Percentiles rank a stretch among this genome's conserved stretches.
phyloP scores from a whole-genome alignment of 2,888 invertebrate species.

The Tachina grossa region DNA sequence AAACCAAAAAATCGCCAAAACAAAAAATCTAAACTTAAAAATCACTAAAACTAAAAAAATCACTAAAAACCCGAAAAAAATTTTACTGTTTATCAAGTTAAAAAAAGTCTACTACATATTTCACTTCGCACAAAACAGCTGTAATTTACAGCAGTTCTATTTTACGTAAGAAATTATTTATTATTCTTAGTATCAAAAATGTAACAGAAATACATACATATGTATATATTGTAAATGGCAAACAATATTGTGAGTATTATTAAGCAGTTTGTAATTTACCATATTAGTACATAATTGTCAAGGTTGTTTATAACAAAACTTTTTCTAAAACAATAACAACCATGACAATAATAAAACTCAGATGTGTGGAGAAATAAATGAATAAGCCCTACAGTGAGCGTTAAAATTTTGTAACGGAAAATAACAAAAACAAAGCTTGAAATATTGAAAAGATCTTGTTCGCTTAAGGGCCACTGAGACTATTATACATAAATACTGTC shows the following conservation, averaged over 20 bases:
- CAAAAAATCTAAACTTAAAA: no score
- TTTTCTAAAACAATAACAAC: conserved; percentile 38
- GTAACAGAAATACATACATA: background rate
- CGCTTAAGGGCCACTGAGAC: no score
- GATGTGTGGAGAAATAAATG: conserved; percentile 27
- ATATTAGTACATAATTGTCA: conserved; percentile 72
- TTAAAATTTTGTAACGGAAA: conserved; percentile 12
- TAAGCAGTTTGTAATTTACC: conserved; percentile 69
- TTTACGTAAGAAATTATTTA: conserved; percentile 40
- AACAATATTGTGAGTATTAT: conserved; percentile 37
- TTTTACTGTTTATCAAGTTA: no score
- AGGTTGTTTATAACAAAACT: conserved; percentile 69
- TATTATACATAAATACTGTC: no score
- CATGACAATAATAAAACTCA: conserved; percentile 14
- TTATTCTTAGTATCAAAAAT: conserved; percentile 44
- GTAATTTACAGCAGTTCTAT: conserved; percentile 2
- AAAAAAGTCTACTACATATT: no score
- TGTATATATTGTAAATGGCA: conserved; percentile 5
- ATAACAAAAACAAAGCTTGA: background rate
- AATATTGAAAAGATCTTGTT: background rate
- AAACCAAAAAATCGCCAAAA: no score
- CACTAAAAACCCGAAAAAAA: no score
- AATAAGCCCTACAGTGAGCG: conserved; percentile 35
- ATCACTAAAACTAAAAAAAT: no score
- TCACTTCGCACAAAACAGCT: conserved; percentile 3